Base-by-base conservation (phyloP, 1,140 invertebrate species). In the Cherax quadricarinatus region DNA sequence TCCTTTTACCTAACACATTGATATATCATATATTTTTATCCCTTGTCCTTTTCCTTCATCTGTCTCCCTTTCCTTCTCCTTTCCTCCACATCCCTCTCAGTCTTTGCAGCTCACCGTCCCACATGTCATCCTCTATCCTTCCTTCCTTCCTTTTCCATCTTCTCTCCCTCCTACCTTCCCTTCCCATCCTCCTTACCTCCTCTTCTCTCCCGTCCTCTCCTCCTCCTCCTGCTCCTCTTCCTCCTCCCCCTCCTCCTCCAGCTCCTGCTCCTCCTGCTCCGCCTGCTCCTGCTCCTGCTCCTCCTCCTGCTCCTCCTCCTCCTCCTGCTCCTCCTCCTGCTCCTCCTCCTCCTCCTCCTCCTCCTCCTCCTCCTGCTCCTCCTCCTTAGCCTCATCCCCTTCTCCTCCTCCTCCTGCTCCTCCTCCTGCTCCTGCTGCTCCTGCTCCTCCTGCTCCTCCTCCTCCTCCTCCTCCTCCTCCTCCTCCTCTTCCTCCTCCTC, bases 151-250 rank as follows among this genome's bases (percentile, higher is more conserved):
- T 12, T 12, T 57, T 12, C 53, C 53, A 4, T 66, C 83, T 62
- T 57, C 30, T 24, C 53, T 57, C 21, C n/a, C n/a, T 18, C 30
- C 30, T 57, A 24, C 53, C 30, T 18, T 16, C 83, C 51, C 57
- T 12, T 24, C 30, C 62, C 5, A 53, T 10, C 51, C 53, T 57
- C 30, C 49, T n/a, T 10, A 5, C n/a, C 30, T 49, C 81, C 49
- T 24, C 48, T 18, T 49, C 81, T 6, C 49, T 49, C 16, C 48
- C 81, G 9, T 14, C 12, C 14, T n/a, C 70, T 4, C n/a, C 82
- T 62, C 82, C 53, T 24, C 82, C 82, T 84, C 60, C 83, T 84
- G 53, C 41, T 24, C 83, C 83, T 48, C 83, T 60, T 70, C 83
- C 83, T 48, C 60, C 83, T 70, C 83, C 83, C 60, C 83, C 60